Evolutionary conservation across 1,140 invertebrate genomes (phyloP), one percentile per base, ranked within the genome.

Genomic region (Holcopasites calliopsidis): DNA sequence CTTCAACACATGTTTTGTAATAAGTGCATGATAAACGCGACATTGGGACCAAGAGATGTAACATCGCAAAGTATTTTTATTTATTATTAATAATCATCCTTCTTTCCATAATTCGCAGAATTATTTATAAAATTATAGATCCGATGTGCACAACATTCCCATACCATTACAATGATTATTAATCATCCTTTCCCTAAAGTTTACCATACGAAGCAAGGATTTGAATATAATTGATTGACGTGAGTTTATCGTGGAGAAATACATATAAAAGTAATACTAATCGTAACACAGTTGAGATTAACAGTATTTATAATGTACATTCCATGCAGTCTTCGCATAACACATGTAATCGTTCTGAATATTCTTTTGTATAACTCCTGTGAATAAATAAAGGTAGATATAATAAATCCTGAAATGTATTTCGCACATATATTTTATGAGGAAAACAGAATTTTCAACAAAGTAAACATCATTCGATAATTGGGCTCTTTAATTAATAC

Each of bases 1-100:
- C 52, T 81, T 76, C 31, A 72, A 85, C 79, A 73, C 60, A 81
- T 75, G n/a, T 81, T 80, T 77, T 81, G 77, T 33, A 44, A 60
- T n/a, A 49, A 10, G n/a, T 28, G 52, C 38, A 33, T 10, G 38
- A 50, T 11, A 62, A 62, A 13, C 47, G 70, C 38, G 31, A 60
- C 26, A 47, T 71, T 72, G 80, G 80, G 77, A 83, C 82, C 80
- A 83, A 83, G 18, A 13, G 1, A 42, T 1, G 7, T 21, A 50
- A 70, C 49, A 78, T 44, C 21, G 21, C 55, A 71, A 62, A 78
- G 13, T 38, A 23, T 62, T 38, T 66, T 66, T 11, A 47, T 44
- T 66, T 57, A 3, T 13, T 11, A 55, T n/a, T 18, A 13, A 18
- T 18, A 5, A 47, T 35, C 35, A 44, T 13, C 1, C 44, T 55